Percentiles rank a stretch among this genome's conserved stretches.
Conservation (phyloP, 2,888 invertebrate genomes). For the Aspidiotus rigidus region DNA sequence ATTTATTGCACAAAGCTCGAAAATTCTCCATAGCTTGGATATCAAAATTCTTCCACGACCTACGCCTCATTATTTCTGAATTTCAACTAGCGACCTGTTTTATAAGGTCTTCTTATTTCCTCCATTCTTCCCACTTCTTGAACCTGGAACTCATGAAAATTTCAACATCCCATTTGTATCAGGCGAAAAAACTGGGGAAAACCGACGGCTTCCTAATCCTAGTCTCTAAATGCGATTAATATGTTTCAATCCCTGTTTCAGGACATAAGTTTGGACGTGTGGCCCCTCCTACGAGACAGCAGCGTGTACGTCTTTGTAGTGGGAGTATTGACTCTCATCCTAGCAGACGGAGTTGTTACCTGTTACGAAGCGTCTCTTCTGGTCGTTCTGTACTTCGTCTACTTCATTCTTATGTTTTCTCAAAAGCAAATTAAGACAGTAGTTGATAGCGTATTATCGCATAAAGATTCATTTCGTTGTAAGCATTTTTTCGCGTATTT, state of each 20-base stretch:
- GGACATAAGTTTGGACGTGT: slow-evolving; percentile 68
- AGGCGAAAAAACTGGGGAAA: too few relatives aligned
- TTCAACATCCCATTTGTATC: too few relatives aligned
- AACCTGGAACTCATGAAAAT: too few relatives aligned
- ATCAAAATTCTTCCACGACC: too few relatives aligned
- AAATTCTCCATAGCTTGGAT: too few relatives aligned
- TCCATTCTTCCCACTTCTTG: too few relatives aligned
- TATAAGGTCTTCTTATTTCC: too few relatives aligned
- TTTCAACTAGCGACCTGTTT: too few relatives aligned
- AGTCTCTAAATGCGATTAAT: too few relatives aligned
- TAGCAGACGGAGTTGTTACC: slow-evolving; percentile 67
- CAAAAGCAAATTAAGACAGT: slow-evolving; percentile 38
- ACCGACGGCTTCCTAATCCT: too few relatives aligned
- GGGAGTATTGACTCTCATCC: slow-evolving; percentile 56
- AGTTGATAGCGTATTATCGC: slow-evolving; percentile 37
- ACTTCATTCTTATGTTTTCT: slow-evolving; percentile 61
- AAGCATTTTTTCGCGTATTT: slow-evolving; percentile 20
- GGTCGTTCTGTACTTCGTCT: slow-evolving; percentile 61
- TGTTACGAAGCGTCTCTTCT: slow-evolving; percentile 72
- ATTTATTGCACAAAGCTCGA: too few relatives aligned
- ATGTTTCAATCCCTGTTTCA: slow-evolving; percentile 41
- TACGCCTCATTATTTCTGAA: too few relatives aligned
- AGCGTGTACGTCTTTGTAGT: slow-evolving; percentile 67
- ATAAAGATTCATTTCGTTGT: slow-evolving; percentile 36
- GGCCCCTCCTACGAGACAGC: slow-evolving; percentile 73